Evolutionary conservation across 2,113 vertebrate genomes (phyloP).

Genomic region (Tachysurus fulvidraco): DNA sequence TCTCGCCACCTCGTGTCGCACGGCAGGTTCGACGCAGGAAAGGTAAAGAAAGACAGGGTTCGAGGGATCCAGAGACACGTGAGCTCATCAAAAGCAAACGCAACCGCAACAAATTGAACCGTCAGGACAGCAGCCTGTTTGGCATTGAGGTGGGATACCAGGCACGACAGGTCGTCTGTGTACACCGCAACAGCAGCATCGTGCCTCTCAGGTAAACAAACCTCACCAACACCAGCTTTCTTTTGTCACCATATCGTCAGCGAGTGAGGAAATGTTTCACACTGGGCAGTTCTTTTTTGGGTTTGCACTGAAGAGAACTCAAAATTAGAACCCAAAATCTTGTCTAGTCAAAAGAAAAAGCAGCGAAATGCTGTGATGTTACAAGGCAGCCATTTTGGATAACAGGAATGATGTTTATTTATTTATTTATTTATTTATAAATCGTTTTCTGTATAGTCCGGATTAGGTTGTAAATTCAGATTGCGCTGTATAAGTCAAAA

Average conservation of each 20-base stretch:
- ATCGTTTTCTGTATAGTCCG: too few relatives aligned
- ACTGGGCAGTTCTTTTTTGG: too few relatives aligned
- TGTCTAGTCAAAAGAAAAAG: background rate
- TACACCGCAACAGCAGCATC: constrained; percentile 85
- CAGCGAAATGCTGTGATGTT: background rate
- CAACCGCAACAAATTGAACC: constrained; percentile 87
- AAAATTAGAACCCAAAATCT: background rate
- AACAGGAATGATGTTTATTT: background rate
- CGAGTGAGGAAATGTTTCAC: background rate
- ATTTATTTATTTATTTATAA: too few relatives aligned
- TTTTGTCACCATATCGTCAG: background rate
- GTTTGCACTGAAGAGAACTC: background rate
- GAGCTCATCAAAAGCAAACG: constrained; percentile 96
- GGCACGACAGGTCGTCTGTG: constrained; percentile 84
- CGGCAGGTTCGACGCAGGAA: constrained; percentile 84
- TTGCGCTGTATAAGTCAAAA: background rate
- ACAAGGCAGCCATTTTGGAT: background rate
- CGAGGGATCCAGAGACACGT: constrained; percentile 86
- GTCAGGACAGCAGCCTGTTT: constrained; percentile 91
- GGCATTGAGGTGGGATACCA: constrained; percentile 95
- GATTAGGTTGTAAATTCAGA: too few relatives aligned
- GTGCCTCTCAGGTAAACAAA: constrained; percentile 80
- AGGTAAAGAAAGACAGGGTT: constrained; percentile 74
- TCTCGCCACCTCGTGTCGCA: constrained; percentile 54
- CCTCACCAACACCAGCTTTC: background rate